Evolutionary conservation across 1,140 invertebrate genomes (phyloP).

Genomic region (Ridgeia piscesae): DNA sequence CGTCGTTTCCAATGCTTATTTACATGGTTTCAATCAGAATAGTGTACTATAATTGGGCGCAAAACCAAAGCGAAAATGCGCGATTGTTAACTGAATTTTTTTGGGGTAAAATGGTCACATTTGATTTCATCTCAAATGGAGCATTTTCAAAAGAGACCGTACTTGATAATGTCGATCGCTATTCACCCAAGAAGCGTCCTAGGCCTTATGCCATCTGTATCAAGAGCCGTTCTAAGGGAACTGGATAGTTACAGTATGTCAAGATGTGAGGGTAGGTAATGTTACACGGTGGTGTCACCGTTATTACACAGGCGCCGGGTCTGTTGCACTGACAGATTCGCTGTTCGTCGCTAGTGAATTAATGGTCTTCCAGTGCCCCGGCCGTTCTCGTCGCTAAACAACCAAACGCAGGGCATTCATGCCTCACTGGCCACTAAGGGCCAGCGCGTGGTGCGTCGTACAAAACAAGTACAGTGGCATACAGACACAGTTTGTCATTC

Average conservation of each 20-base stretch:
- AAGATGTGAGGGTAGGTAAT: background rate
- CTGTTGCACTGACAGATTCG: background rate
- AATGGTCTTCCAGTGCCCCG: background rate
- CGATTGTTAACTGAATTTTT: background rate
- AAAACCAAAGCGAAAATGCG: background rate
- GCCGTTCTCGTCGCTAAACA: background rate
- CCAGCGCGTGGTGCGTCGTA: background rate
- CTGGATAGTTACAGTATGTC: background rate
- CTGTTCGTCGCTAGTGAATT: background rate
- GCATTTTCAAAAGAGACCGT: background rate
- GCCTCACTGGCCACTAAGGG: background rate
- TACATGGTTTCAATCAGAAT: background rate
- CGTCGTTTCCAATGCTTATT: background rate
- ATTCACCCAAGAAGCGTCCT: background rate
- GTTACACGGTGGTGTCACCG: background rate
- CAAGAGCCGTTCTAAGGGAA: background rate
- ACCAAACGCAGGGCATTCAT: background rate
- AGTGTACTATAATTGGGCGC: too few relatives aligned
- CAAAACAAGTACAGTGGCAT: too few relatives aligned
- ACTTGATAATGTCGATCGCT: background rate
- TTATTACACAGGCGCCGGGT: background rate
- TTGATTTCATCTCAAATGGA: background rate
- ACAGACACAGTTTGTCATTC: background rate
- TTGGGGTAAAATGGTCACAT: background rate
- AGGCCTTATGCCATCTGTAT: background rate